Evolutionary conservation across 2,888 invertebrate genomes (phyloP).

Genomic region (Eristalis pertinax): DNA sequence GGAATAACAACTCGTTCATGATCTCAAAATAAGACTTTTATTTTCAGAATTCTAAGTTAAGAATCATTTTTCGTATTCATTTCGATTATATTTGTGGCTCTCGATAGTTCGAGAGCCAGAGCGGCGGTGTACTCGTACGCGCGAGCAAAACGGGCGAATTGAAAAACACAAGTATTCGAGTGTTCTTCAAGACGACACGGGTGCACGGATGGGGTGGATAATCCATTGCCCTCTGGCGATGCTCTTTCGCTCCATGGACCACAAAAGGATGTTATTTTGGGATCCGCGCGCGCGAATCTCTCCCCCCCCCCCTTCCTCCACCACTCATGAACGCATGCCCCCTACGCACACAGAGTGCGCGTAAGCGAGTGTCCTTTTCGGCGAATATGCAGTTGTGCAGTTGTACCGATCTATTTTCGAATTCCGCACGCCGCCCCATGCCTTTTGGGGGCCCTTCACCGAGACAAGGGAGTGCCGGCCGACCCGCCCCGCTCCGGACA

Average conservation of each 20-base stretch:
- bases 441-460: slow-evolving; percentile 4
- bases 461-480: slow-evolving; percentile 8
- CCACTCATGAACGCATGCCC: slow-evolving; percentile 44
- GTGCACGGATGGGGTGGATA: background rate
- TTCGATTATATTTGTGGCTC: slow-evolving; percentile 69
- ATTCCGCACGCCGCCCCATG: slow-evolving; percentile 2
- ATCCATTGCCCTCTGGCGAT: slow-evolving; percentile 53
- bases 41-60: slow-evolving; percentile 73
- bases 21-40: slow-evolving; percentile 73
- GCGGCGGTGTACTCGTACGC: slow-evolving; percentile 10
- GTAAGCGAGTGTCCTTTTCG: slow-evolving; percentile 51
- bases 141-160: slow-evolving; percentile 60
- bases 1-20: slow-evolving; percentile 73
- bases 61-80: slow-evolving; percentile 72
- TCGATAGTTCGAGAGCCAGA: slow-evolving; percentile 70
- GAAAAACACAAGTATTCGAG: slow-evolving; percentile 41
- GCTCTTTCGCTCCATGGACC: slow-evolving; percentile 17
- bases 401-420: slow-evolving; percentile 29
- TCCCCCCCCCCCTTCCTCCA: background rate
- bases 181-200: slow-evolving; percentile 3
- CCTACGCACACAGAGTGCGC: slow-evolving; percentile 36
- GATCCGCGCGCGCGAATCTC: slow-evolving; percentile 37
- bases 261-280: slow-evolving; percentile 70
- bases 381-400: slow-evolving; percentile 9
- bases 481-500: background rate